A percentile compares a stretch with the other conserved stretches of the same genome.
phyloP scores from a whole-genome alignment of 2,888 invertebrate species.

The Eilema griseolum region DNA sequence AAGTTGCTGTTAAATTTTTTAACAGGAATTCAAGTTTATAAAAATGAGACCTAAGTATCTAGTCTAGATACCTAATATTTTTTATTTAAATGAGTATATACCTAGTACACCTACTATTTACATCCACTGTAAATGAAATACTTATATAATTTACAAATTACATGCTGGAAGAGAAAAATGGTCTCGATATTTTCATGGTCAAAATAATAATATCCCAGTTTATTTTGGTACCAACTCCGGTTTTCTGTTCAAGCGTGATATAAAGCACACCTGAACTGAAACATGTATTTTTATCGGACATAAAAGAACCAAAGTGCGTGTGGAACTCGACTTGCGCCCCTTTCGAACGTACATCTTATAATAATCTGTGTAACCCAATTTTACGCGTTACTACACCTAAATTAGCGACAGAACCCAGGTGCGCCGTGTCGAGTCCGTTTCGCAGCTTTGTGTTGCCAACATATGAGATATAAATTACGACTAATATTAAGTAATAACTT shows the following conservation, averaged over 20 bases:
- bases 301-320: slow-evolving; percentile 24
- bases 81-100: too few relatives aligned
- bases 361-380: slow-evolving; percentile 52
- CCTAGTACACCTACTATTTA: too few relatives aligned
- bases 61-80: too few relatives aligned
- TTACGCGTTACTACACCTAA: slow-evolving; percentile 47
- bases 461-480: background rate
- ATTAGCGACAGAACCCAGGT: slow-evolving; percentile 53
- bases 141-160: background rate
- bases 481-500: background rate
- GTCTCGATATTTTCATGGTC: background rate
- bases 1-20: too few relatives aligned
- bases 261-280: slow-evolving; percentile 15
- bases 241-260: slow-evolving; percentile 5
- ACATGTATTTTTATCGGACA: slow-evolving; percentile 17
- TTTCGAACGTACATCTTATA: slow-evolving; percentile 40
- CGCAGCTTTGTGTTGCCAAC: slow-evolving; percentile 47
- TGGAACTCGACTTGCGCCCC: slow-evolving; percentile 27
- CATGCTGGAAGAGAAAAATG: background rate
- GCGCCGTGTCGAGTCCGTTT: slow-evolving; percentile 48
- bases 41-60: too few relatives aligned
- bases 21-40: too few relatives aligned
- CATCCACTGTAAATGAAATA: background rate
- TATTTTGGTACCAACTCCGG: slow-evolving; percentile 9
- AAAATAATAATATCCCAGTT: background rate